Conservation (phyloP, 2,113 vertebrate species). For the Myotis brandtii region DNA sequence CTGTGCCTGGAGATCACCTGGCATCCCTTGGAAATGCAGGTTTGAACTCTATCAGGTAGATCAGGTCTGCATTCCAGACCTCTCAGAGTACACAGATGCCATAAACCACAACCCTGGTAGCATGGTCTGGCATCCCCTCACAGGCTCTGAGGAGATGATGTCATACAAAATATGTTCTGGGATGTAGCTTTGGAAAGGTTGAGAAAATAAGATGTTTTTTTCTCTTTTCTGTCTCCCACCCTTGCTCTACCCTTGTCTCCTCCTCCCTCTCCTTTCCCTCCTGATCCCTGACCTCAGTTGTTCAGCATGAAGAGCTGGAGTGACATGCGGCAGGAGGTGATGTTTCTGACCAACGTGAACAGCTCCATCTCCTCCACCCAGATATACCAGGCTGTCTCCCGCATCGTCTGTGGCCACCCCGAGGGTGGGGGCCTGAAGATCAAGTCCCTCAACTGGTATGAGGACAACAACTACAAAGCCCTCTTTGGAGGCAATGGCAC, state of each 20-base stretch:
- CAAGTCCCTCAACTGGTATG: conserved; percentile 99
- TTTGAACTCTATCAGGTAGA: not conserved
- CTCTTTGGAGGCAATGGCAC: conserved; percentile 91
- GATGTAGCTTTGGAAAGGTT: not conserved
- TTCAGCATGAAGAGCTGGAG: conserved; percentile 95
- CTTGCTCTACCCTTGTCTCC: not conserved
- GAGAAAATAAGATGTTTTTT: conserved; percentile 43
- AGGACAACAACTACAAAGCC: conserved; percentile 99
- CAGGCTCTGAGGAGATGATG: not conserved
- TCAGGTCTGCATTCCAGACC: not conserved
- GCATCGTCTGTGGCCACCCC: conserved; percentile 96
- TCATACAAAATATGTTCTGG: not conserved
- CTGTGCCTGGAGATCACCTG: not conserved
- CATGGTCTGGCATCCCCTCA: not conserved
- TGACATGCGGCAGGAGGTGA: conserved; percentile 96
- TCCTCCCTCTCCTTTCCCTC: not conserved
- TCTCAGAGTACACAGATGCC: not conserved
- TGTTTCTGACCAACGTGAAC: conserved; percentile 90
- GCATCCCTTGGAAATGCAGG: not conserved
- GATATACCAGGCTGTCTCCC: conserved; percentile 97
- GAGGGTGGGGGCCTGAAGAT: conserved; percentile 98
- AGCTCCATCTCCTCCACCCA: conserved; percentile 91
- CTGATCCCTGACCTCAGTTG: conserved; percentile 84
- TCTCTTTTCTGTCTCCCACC: not conserved
- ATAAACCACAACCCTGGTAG: rapidly evolving